Evolutionary conservation across 2,888 invertebrate species (phyloP), one percentile per base, ranked within the genome.

Genomic region (Ecliptopera silaceata): DNA sequence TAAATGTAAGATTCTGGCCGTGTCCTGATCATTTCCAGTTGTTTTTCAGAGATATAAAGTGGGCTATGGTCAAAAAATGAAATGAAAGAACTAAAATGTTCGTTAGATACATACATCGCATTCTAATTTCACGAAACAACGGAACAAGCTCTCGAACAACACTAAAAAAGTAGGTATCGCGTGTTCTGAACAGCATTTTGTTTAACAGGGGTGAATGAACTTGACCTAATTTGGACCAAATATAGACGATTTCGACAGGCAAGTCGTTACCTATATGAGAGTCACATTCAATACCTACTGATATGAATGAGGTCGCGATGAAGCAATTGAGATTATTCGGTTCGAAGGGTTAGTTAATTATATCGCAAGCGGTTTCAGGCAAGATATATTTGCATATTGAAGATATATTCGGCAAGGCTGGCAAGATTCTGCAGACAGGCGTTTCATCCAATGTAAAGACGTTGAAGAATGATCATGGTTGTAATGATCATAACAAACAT

Each of bases 201-300:
- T 18, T 36, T 15, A 31, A 45, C 31, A 4, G 29, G 31, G 18
- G 6, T 44, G 12, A 22, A 65, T 55, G 65, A 66, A 66, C 65
- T 70, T 73, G 70, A 66, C 66, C 69, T 41, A 62, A 56, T 64
- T 73, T 31, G 29, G 11, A 57, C 45, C 18, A 20, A 65, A 63
- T 52, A 51, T 56, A 54, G 49, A 55, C 42, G 56, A 59, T 44
- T 51, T 38, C 26, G 46, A 62, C 46, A 60, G 50, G 44, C 45
- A 42, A 45, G 51, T 59, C 61, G n/a, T n/a, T n/a, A n/a, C n/a
- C n/a, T n/a, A n/a, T n/a, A 64, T 61, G 65, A 46, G 58, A 43
- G 66, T 63, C 53, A 49, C 38, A n/a, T 51, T 55, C 59, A 26
- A n/a, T n/a, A n/a, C n/a, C n/a, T 26, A 26, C 10, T 26, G 63